phyloP scores from a whole-genome alignment of 2,113 vertebrate species.

The Takifugu flavidus region DNA sequence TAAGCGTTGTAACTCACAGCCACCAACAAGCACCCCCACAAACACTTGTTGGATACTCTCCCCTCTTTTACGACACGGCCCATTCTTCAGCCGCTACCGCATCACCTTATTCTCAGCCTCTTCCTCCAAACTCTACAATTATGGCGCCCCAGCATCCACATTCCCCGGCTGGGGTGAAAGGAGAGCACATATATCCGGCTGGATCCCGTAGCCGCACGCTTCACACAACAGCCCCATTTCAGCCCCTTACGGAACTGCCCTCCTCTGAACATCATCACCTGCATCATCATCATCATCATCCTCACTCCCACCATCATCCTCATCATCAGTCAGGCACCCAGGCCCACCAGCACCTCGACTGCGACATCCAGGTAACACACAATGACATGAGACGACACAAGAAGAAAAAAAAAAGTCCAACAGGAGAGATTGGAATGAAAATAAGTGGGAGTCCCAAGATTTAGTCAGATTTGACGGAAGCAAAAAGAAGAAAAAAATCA shows the following conservation, averaged over 20 bases:
- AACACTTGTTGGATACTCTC: slow-evolving; percentile 73
- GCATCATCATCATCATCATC: slow-evolving; percentile 70
- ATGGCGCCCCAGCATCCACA: slow-evolving; percentile 77
- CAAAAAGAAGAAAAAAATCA: slow-evolving; percentile 64
- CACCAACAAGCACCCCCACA: slow-evolving; percentile 71
- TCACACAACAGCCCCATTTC: slow-evolving; percentile 73
- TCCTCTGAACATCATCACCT: slow-evolving; percentile 75
- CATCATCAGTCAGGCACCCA: slow-evolving; percentile 68
- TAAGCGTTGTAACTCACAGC: slow-evolving; percentile 70
- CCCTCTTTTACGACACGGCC: slow-evolving; percentile 76
- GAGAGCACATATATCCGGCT: slow-evolving; percentile 77
- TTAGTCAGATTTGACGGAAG: slow-evolving; percentile 62
- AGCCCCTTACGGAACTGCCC: slow-evolving; percentile 74
- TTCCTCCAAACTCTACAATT: slow-evolving; percentile 76
- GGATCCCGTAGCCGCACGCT: slow-evolving; percentile 74
- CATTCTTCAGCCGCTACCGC: slow-evolving; percentile 68
- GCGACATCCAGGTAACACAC: slow-evolving; percentile 63
- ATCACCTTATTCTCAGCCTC: slow-evolving; percentile 72
- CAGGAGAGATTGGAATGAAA: slow-evolving; percentile 63
- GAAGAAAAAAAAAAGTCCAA: slow-evolving; percentile 78
- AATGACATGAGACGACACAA: slow-evolving; percentile 67
- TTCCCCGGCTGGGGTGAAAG: slow-evolving; percentile 75
- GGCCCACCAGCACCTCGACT: slow-evolving; percentile 71
- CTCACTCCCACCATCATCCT: slow-evolving; percentile 67
- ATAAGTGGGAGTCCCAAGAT: slow-evolving; percentile 57